Evolutionary conservation across 2,113 vertebrate genomes (phyloP), one percentile per base, ranked within the genome.

Genomic region (Gavia stellata): DNA sequence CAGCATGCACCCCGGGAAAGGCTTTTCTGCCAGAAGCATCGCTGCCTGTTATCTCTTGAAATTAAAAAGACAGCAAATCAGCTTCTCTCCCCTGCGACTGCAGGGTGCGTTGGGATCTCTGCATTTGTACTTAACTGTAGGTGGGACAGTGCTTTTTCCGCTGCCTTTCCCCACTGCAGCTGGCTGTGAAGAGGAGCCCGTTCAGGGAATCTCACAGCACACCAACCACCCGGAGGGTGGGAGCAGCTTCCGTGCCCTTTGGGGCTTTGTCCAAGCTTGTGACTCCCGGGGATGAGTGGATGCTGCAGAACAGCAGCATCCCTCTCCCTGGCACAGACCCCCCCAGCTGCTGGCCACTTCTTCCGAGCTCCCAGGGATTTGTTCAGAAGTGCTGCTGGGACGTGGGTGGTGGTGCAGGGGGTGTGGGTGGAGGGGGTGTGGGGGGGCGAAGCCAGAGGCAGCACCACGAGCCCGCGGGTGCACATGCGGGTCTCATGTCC

Each of bases 391-490:
- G 62, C 73, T n/a, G 42, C 62, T 3, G 19, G 63, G 63, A 31
- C 8, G 28, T 7, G 26, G 20, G 28, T 7, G 26, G 20, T 5
- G 5, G 56, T 16, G 61, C 29, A 6, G 65, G 2, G n/a, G n/a
- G n/a, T n/a, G n/a, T n/a, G n/a, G n/a, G 1, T 29, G 3, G 44
- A 7, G 44, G 55, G 42, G 55, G 10, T 5, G 10, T 3, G 3
- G 50, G 20, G 34, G 9, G 21, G 23, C 3, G 6, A 21, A 12
- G 40, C 20, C 70, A 8, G 74, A 24, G 53, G 83, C 88, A 40
- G 59, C 25, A 2, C 53, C 38, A 42, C 17, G 12, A 67, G 25
- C 6, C 62, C 4, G 3, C 6, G 33, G n/a, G 7, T 10, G 58
- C 58, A 17, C 1, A 10, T 18, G 29, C 3, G 11, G 62, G 45